Evolutionary conservation across 2,888 invertebrate species (phyloP), one percentile per base, ranked within the genome.

Genomic region (Argyresthia goedartella): DNA sequence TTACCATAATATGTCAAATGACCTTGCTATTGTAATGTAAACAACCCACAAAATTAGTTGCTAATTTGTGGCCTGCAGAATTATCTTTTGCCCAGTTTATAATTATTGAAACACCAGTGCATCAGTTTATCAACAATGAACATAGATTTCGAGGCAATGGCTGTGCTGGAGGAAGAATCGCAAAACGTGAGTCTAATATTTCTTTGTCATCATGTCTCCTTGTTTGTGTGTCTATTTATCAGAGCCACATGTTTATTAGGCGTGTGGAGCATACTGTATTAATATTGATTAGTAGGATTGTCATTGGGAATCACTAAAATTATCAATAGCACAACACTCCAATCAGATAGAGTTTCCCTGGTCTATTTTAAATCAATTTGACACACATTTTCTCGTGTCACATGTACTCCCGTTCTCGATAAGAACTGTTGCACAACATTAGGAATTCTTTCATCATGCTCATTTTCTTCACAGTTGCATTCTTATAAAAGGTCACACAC

Each of bases 21-120:
- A 91, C 91, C 91, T 91, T 91, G 91, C 89, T 78, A 91, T 91
- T 92, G 25, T 25, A 25, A 25, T 91, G 91, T 91, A 92, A 92
- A 92, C 91, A 91, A 88, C 87, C 87, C 89, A 89, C 87, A 89
- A 25, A 25, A 25, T 25, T 25, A 25, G 3, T 25, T 25, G n/a
- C 13, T 10, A 10, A 13, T 13, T 41, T 41, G 11, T 41, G 11
- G n/a, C 13, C 13, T 41, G 41, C n/a, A 41, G 41, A 87, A 81
- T 62, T 80, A 74, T 55, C 9, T 60, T 25, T 25, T 25, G 25
- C 6, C 25, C 2, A 25, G 6, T 25, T 25, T 6, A 25, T 25
- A 25, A 25, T 25, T 25, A 25, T 25, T 25, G 25, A 6, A 25
- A 25, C 25, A 25, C 25, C 25, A 25, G 25, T 25, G 25, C 25